Conservation (phyloP, 2,888 invertebrate species). For the Hecatera dysodea region DNA sequence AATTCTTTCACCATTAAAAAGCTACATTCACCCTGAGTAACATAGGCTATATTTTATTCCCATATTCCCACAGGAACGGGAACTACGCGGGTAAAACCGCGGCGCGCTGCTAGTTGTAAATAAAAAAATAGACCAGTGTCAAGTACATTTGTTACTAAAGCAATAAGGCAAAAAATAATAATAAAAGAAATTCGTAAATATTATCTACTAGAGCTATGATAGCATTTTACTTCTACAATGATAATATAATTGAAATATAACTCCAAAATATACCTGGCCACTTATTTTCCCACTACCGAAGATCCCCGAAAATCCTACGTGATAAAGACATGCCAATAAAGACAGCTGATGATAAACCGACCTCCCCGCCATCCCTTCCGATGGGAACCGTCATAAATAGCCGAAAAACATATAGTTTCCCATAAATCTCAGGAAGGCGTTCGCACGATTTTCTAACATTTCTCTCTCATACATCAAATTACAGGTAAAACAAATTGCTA, state of each 20-base stretch:
- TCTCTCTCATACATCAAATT: slow-evolving; percentile 82
- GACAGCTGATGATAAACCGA: slow-evolving; percentile 62
- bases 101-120: no score
- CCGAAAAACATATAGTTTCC: slow-evolving; percentile 55
- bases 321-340: slow-evolving; percentile 64
- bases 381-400: slow-evolving; percentile 64
- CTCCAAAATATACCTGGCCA: not conserved
- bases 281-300: slow-evolving; percentile 7
- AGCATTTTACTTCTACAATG: not conserved
- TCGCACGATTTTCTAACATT: slow-evolving; percentile 66
- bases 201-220: not conserved
- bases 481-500: slow-evolving; percentile 84
- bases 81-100: no score
- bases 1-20: no score
- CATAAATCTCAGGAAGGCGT: slow-evolving; percentile 62
- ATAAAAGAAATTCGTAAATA: not conserved
- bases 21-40: no score
- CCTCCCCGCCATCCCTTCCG: slow-evolving; percentile 40
- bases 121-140: no score
- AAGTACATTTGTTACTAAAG: no score
- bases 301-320: slow-evolving; percentile 24
- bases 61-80: no score
- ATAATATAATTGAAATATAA: not conserved
- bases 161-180: not conserved
- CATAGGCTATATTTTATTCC: no score